A percentile compares a stretch with the other conserved stretches of the same genome.
These are phyloP conservation scores for Plutomurus gul DNA, from an alignment of 1,140 invertebrate genomes.

Conservation along the genomic window DNA sequence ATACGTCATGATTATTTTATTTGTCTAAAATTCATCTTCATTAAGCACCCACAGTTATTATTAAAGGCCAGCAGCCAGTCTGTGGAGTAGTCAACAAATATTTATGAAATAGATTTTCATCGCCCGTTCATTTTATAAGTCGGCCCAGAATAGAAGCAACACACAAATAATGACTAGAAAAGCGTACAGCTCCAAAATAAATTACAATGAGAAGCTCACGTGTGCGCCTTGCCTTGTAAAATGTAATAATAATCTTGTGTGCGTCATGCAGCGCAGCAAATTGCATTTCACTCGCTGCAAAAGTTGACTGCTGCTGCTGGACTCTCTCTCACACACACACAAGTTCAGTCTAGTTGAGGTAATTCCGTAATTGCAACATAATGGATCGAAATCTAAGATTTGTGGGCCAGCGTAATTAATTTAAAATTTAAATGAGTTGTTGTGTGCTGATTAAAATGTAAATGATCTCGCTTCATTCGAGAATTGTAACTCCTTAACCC, in stretches of 20 bases:
- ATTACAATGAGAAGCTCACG: not conserved
- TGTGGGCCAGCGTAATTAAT: constrained; percentile 8
- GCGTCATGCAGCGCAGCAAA: constrained; percentile 11
- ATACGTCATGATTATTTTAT: not conserved
- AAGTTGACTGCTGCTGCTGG: too few relatives aligned
- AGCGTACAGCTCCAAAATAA: not conserved
- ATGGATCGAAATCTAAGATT: constrained; percentile 5
- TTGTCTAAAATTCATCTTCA: constrained; percentile 10
- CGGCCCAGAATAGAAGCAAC: not conserved
- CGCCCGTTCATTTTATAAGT: not conserved
- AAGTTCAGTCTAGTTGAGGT: not conserved
- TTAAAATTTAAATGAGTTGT: constrained; percentile 28
- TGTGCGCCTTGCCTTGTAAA: not conserved
- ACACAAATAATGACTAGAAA: not conserved
- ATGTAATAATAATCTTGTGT: constrained; percentile 14
- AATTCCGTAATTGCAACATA: not conserved
- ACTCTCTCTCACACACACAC: not conserved
- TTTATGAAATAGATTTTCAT: constrained; percentile 12
- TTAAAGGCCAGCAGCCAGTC: not conserved
- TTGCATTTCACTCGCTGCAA: not conserved
- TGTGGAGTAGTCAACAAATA: not conserved
- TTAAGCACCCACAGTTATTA: not conserved
- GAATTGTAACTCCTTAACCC: not conserved
- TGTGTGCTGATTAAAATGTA: constrained; percentile 18
- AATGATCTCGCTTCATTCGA: not conserved